Base-by-base conservation (phyloP, 2,888 invertebrate genomes). In the Punctoribates punctum region DNA sequence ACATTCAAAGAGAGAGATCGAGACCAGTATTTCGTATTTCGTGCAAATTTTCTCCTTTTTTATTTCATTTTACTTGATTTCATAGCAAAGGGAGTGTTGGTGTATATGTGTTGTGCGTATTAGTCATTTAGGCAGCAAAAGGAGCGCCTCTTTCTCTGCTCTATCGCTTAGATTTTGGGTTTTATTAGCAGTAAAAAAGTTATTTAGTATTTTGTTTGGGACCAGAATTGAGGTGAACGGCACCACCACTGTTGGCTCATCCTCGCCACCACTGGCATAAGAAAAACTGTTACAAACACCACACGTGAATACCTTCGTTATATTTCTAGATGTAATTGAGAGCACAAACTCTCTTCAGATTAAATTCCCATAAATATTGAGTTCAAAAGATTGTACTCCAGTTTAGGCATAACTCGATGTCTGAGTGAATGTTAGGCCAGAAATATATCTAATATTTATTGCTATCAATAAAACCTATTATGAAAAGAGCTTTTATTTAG, bases 181-280 rank as follows among this genome's bases (percentile, higher is more conserved):
- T 51, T 51, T 51, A 51, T 51, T 51, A 51, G 51, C 17, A 46
- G 46, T 46, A 46, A 46, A 46, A 42, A 23, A 25, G 57, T 23
- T 20, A 25, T 57, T 57, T 57, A 57, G 25, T 46, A 15, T 54
- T 13, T 13, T 54, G 20, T 54, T 34, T 65, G 29, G 27, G 34
- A 65, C 29, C 65, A 65, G 34, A 65, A 65, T 29, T 65, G 65
- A 65, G 65, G 65, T 65, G 65, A 65, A 65, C 65, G 65, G 27
- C 27, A 29, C 15, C 8, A 29, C 17, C 29, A 9, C 3, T 48
- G 17, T 48, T 17, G 11, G 48, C 48, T 17, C 9, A 17, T 3
- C 48, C 48, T 54, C 46, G 54, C 54, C 54, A 54, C 9, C 3
- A 57, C 23, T 23, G 15, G 17, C 9, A 48, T 11, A 48, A 17